Conservation (phyloP, 2,797 vertebrate genomes). For the Octomys mimax region DNA sequence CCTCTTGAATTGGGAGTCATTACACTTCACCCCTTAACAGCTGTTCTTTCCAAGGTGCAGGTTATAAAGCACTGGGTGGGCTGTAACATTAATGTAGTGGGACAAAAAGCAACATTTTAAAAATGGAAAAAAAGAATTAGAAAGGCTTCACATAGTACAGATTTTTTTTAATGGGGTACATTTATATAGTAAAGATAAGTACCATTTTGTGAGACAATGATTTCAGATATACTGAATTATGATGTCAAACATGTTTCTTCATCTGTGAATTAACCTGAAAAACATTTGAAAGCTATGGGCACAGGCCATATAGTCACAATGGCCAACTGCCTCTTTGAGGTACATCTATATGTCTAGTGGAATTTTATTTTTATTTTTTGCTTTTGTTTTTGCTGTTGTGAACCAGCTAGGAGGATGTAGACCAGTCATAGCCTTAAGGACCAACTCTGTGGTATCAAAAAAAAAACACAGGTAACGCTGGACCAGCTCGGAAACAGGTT, state of each 20-base stretch:
- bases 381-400: conserved; percentile 49
- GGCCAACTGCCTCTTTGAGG: conserved; percentile 22
- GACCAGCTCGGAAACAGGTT: conserved; percentile 50
- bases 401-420: conserved; percentile 50
- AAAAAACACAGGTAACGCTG: conserved; percentile 37
- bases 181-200: conserved; percentile 32
- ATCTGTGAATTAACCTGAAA: conserved; percentile 44
- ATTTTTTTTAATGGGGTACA: not conserved
- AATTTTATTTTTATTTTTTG: conserved; percentile 8
- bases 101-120: conserved; percentile 16
- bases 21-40: not conserved
- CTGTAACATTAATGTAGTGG: conserved; percentile 57
- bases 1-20: conserved; percentile 54
- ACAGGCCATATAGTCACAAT: not conserved
- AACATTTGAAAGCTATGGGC: conserved; percentile 15
- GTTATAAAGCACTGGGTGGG: not conserved
- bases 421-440: conserved; percentile 55
- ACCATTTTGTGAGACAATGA: conserved; percentile 40
- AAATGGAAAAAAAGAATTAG: not conserved
- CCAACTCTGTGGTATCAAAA: conserved; percentile 40
- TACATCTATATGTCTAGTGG: not conserved
- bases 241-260: conserved; percentile 52
- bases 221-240: conserved; percentile 31
- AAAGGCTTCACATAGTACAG: not conserved
- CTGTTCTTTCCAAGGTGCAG: conserved; percentile 37